Base-by-base conservation (phyloP, 2,888 invertebrate species). In the Orthosia incerta region DNA sequence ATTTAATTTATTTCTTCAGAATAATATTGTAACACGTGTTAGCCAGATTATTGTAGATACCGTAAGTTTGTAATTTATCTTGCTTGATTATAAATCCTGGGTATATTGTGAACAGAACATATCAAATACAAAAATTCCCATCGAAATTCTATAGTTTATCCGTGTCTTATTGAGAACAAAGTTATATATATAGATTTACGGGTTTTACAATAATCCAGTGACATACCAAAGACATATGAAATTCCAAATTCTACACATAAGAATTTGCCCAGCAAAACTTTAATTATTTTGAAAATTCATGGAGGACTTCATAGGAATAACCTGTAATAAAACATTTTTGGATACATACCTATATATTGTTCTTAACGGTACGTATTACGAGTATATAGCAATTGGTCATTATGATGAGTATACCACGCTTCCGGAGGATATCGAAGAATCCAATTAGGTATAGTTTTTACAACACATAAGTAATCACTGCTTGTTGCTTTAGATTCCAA, bases 361-460 rank as follows among this genome's bases (percentile, higher is more conserved):
- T 50, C 2, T 50, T 18, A 7, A 20, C 15, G 15, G n/a, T 45
- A 39, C 0, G 9, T 39, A 39, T 39, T 9, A 9, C 9, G 7
- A 31, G 31, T 39, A 39, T 9, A 50, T 15, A 55, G 7, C 56
- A 4, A 20, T 51, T 5, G 9, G 12, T 18, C 20, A 31, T 51
- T 51, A 56, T 1, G 4, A 57, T 57, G 45, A 51, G 13, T 51
- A 20, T 39, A 48, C 18, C n/a, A 60, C 18, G n/a, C 9, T 69
- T 74, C 70, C 39, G 53, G 26, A 55, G 59, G 15, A 53, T 60
- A 55, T 74, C 39, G 18, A 77, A 48, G 12, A 60, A 60, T 23
- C 5, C 13, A 31, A 57, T 74, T 57, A n/a, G n/a, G n/a, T n/a
- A 74, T 45, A 18, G 11, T 20, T 65, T 65, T 67, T 76, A 46